Conservation (phyloP, 2,888 invertebrate genomes). For the Griposia aprilina region DNA sequence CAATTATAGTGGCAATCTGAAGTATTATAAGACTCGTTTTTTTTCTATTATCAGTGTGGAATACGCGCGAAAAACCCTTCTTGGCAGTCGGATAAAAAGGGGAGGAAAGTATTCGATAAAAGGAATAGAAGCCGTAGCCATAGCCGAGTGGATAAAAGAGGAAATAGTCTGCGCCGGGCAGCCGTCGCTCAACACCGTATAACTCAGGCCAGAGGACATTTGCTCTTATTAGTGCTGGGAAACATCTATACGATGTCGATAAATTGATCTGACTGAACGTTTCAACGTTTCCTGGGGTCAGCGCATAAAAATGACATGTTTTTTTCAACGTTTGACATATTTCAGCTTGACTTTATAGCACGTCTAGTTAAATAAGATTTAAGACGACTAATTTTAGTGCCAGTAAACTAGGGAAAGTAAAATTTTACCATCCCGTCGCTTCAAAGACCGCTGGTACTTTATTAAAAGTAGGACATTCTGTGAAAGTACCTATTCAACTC, state of each 20-base stretch:
- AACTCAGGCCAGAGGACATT: conserved; percentile 66
- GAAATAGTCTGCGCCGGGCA: conserved; percentile 67
- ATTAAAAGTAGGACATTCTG: conserved; percentile 37
- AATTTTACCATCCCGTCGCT: conserved; percentile 2
- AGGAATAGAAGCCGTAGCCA: conserved; percentile 55
- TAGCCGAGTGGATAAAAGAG: conserved; percentile 58
- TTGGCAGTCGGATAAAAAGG: conserved; percentile 14
- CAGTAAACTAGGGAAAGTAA: conserved; percentile 15
- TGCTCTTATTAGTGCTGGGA: conserved; percentile 61
- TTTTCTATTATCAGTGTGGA: background rate
- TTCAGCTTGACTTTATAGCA: conserved; percentile 17
- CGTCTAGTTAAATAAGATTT: conserved; percentile 38
- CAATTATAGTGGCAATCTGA: background rate
- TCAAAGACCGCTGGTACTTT: conserved; percentile 24
- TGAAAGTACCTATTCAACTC: conserved; percentile 9
- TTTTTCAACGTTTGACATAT: conserved; percentile 15
- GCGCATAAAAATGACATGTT: conserved; percentile 18
- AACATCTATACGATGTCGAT: conserved; percentile 58
- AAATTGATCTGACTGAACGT: conserved; percentile 29
- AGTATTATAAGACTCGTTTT: background rate
- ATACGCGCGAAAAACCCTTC: background rate
- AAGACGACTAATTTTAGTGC: conserved; percentile 28
- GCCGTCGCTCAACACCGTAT: conserved; percentile 68
- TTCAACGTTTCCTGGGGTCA: conserved; percentile 9
- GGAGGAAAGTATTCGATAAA: conserved; percentile 53